Percentiles rank a stretch among this genome's conserved stretches.
Conservation (phyloP, 2,888 invertebrate species). For the Euplexia lucipara region DNA sequence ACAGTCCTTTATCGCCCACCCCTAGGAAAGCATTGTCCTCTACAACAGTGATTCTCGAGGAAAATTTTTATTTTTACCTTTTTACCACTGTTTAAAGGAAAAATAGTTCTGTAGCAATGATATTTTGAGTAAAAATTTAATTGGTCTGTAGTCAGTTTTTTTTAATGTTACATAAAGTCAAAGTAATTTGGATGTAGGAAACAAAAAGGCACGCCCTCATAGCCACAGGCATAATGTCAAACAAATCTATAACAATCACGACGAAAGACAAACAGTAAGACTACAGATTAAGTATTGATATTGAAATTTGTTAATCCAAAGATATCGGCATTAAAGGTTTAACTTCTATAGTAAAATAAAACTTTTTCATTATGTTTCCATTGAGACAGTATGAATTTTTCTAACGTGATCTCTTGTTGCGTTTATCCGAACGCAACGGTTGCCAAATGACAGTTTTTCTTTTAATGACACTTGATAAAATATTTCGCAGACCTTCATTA, state of each 20-base stretch:
- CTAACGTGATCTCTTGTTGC: slow-evolving; percentile 11
- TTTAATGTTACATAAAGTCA: too few relatives aligned
- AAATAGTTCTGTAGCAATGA: too few relatives aligned
- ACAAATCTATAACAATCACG: too few relatives aligned
- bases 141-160: too few relatives aligned
- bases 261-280: neutral
- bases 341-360: neutral
- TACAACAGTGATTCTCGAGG: too few relatives aligned
- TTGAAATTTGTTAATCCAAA: neutral
- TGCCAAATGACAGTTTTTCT: slow-evolving; percentile 33
- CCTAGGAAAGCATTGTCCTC: too few relatives aligned
- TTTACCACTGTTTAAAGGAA: neutral
- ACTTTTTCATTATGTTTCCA: slow-evolving; percentile 14
- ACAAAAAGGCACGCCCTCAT: too few relatives aligned
- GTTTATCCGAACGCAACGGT: slow-evolving; percentile 36
- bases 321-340: neutral
- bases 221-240: too few relatives aligned
- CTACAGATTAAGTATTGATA: neutral
- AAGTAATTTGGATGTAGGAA: neutral
- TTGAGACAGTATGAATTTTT: too few relatives aligned
- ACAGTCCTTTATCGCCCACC: too few relatives aligned
- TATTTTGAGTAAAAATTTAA: too few relatives aligned
- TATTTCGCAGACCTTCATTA: fast-evolving
- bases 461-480: neutral
- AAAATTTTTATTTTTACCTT: too few relatives aligned